Evolutionary conservation across 2,113 vertebrate genomes (phyloP), one percentile per base, ranked within the genome.

Genomic region (Malurus cyaneus): DNA sequence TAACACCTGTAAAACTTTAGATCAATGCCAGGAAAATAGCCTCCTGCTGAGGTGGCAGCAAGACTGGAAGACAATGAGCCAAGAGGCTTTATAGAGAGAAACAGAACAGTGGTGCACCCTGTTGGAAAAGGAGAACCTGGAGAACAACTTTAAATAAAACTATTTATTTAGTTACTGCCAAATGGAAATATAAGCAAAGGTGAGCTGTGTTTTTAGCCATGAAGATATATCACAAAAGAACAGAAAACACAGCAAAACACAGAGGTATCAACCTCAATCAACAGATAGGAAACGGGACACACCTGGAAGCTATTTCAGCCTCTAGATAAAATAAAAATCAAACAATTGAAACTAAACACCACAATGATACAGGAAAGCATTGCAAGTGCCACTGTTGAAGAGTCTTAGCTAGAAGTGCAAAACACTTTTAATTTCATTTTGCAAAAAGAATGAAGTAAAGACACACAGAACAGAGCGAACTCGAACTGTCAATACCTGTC

Each of bases 361-460:
- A 92, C 32, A 46, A 3, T 67, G 49, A 81, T 14, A 81, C 18
- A 72, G 11, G 17, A 28, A 90, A 83, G 14, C 6, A 2, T 61
- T 56, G 16, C 14, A 69, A 80, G 15, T 41, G n/a, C 11, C 14
- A 34, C 29, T 50, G 9, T 17, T 64, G 47, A 76, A 62, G 32
- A 87, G 34, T 28, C 61, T 57, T 72, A 77, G 14, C 26, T 59
- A 62, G 28, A 36, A 34, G 1, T 76, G 46, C 8, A 60, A 65
- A 92, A 88, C 21, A 44, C 24, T 59, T 90, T 46, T 49, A 54
- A 92, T 93, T 95, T 89, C 28, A 57, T 96, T 89, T 81, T 86
- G 25, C 28, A 94, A 92, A 56, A 11, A 77, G 19, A 87, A 93
- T 21, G 8, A 39, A 91, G 70, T 57, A 54, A 93, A 96, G 36